Evolutionary conservation across 1,140 invertebrate genomes (phyloP).

Genomic region (Homarus americanus): DNA sequence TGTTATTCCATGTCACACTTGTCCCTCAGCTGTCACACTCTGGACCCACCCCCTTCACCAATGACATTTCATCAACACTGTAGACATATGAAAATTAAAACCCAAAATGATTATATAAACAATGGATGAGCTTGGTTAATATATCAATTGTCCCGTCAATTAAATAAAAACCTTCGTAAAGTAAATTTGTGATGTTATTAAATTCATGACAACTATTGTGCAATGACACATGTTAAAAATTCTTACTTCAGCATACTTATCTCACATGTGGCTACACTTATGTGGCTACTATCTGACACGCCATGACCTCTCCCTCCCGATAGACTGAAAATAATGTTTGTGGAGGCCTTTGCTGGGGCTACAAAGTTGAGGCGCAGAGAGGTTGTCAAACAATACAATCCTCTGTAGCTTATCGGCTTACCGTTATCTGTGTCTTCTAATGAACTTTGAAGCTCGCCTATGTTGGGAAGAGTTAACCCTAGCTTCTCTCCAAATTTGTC

Average conservation of each 20-base stretch:
- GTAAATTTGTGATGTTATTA: too few species aligned
- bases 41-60: too few species aligned
- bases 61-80: too few species aligned
- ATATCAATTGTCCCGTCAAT: too few species aligned
- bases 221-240: too few species aligned
- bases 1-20: too few species aligned
- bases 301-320: conserved; percentile 7
- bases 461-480: conserved; percentile 71
- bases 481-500: conserved; percentile 74
- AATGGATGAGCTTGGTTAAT: too few species aligned
- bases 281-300: neutral
- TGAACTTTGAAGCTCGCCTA: conserved; percentile 72
- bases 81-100: too few species aligned
- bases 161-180: too few species aligned
- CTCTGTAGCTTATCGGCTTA: conserved; percentile 47
- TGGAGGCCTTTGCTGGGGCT: conserved; percentile 53
- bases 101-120: too few species aligned
- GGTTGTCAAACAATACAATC: conserved; percentile 24
- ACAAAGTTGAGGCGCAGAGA: conserved; percentile 50
- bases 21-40: too few species aligned
- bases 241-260: neutral
- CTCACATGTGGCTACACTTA: neutral
- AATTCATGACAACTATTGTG: neutral
- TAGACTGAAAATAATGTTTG: neutral
- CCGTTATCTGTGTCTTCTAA: conserved; percentile 74